Evolutionary conservation across 2,797 vertebrate species (phyloP).

Genomic region (Psittacula echo): DNA sequence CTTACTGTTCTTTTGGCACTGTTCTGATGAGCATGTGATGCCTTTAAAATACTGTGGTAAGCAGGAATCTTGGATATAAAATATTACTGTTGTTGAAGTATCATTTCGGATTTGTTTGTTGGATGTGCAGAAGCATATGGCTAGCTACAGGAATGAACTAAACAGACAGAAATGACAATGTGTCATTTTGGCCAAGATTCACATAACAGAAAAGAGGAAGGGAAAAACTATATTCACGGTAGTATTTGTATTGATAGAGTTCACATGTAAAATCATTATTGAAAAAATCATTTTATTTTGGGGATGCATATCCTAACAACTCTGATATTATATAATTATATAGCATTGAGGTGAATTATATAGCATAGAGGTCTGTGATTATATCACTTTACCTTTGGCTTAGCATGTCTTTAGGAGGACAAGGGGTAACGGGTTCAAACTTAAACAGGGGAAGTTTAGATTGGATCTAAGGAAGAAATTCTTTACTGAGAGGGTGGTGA

Average conservation of each 20-base stretch:
- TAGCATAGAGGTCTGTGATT: not conserved
- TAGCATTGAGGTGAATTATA: not conserved
- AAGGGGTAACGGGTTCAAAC: too few species aligned
- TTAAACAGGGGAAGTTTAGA: too few species aligned
- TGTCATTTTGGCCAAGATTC: not conserved
- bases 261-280: not conserved
- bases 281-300: not conserved
- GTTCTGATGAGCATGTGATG: not conserved
- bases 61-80: not conserved
- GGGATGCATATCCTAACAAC: not conserved
- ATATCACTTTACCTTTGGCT: not conserved
- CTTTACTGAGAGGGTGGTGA: too few species aligned
- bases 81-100: not conserved
- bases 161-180: not conserved
- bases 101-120: not conserved
- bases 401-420: not conserved
- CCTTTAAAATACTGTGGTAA: not conserved
- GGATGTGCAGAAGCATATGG: not conserved
- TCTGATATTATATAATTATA: not conserved
- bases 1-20: not conserved
- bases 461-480: too few species aligned
- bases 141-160: not conserved
- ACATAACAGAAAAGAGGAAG: not conserved
- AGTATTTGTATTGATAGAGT: not conserved
- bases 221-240: not conserved